Percentiles rank a stretch among this genome's conserved stretches.
Conservation (phyloP, 2,113 vertebrate genomes). For the Promerops cafer region DNA sequence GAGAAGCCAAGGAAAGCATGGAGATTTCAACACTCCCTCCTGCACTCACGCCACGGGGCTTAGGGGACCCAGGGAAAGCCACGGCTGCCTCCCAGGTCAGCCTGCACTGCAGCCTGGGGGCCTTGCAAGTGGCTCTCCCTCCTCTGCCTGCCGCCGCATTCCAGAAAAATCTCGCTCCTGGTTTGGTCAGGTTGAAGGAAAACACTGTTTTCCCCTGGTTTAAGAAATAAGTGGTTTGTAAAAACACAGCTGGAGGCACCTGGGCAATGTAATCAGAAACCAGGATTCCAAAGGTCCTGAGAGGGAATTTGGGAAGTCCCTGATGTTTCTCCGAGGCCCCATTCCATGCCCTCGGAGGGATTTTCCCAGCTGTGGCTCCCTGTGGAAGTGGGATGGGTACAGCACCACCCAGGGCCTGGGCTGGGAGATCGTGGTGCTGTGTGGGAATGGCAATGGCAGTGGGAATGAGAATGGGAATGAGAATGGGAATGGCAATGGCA, state of each 20-base stretch:
- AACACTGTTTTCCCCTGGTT: background rate
- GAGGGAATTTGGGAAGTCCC: background rate
- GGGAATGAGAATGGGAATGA: too few relatives aligned
- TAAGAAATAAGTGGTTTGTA: background rate
- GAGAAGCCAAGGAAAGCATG: background rate
- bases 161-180: background rate
- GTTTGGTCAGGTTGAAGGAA: background rate
- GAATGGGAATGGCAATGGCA: background rate
- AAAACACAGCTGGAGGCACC: background rate
- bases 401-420: accelerated
- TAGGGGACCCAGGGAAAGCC: background rate
- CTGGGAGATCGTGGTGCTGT: accelerated
- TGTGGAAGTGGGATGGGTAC: background rate
- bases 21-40: background rate
- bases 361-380: background rate
- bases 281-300: accelerated
- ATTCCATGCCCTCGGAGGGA: accelerated
- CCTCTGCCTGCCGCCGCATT: background rate
- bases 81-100: background rate
- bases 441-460: background rate
- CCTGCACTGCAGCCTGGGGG: background rate
- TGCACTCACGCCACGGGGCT: background rate
- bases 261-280: accelerated
- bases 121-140: background rate
- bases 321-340: background rate